Conservation (phyloP, 30 jellyfish, hydroid and myxozoan species). For the Clytia hemisphaerica region DNA sequence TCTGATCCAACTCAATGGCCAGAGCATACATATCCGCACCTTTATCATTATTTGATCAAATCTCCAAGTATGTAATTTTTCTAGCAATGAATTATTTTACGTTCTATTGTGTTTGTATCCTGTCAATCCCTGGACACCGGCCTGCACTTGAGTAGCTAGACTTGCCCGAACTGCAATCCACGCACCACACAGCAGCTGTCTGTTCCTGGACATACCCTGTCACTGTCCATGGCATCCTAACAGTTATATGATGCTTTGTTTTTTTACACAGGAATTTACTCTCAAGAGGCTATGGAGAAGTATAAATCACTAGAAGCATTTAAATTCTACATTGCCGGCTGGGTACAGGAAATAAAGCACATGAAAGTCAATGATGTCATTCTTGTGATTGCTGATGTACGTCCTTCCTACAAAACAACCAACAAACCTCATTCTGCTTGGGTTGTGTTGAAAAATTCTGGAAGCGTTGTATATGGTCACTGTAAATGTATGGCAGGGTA, state of each 20-base stretch:
- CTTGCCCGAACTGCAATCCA: too few species aligned
- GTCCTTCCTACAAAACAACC: constrained; percentile 20
- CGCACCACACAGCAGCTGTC: too few species aligned
- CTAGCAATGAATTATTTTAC: too few species aligned
- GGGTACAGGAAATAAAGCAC: constrained; percentile 15
- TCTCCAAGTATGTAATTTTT: neutral
- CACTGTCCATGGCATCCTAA: too few species aligned
- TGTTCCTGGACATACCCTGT: too few species aligned
- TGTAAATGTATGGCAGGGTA: constrained; percentile 25
- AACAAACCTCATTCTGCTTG: constrained; percentile 2
- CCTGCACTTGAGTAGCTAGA: too few species aligned
- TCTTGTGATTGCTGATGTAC: constrained; percentile 7
- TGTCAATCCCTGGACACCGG: too few species aligned
- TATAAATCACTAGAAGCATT: constrained; percentile 18
- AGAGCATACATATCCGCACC: neutral
- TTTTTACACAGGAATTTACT: constrained; percentile 2
- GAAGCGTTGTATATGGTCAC: constrained; percentile 7
- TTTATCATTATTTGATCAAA: neutral
- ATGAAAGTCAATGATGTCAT: neutral
- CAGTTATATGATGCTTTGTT: too few species aligned
- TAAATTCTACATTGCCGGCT: constrained; percentile 6
- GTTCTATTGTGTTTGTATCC: too few species aligned
- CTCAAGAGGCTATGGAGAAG: constrained; percentile 19
- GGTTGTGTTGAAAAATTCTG: neutral
- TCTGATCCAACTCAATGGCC: too few species aligned